A percentile compares a stretch with the other conserved stretches of the same genome.
Evolutionary conservation across 2,797 vertebrate genomes (phyloP).

Genomic region (Ctenopoma kingsleyae): DNA sequence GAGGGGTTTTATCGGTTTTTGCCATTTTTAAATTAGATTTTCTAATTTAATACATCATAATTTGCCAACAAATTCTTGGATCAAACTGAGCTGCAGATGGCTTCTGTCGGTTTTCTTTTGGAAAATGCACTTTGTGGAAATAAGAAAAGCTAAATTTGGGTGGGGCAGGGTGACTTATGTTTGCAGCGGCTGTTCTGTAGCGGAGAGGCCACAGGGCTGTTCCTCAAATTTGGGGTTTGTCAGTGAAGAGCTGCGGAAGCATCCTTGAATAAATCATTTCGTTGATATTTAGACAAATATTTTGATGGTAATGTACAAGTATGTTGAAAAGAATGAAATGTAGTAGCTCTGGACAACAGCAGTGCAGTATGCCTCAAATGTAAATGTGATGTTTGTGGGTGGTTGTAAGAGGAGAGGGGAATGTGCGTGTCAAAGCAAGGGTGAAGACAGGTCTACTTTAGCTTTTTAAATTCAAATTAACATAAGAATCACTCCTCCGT

Average conservation of each 20-base stretch:
- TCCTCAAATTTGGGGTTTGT: slow-evolving; percentile 36
- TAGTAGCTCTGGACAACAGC: slow-evolving; percentile 42
- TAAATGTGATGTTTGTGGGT: slow-evolving; percentile 29
- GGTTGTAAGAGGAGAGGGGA: background rate
- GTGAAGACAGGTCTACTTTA: slow-evolving; percentile 10
- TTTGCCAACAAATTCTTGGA: slow-evolving; percentile 53
- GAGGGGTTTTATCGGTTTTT: slow-evolving; percentile 6
- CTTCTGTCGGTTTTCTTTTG: slow-evolving; percentile 29
- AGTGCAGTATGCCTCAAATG: slow-evolving; percentile 30
- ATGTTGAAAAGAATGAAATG: slow-evolving; percentile 35
- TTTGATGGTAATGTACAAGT: slow-evolving; percentile 37
- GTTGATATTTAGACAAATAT: slow-evolving; percentile 38
- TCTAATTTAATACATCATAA: slow-evolving; percentile 32
- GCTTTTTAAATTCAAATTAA: slow-evolving; percentile 47
- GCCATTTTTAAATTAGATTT: slow-evolving; percentile 16
- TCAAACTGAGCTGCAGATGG: slow-evolving; percentile 27
- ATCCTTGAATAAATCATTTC: slow-evolving; percentile 31
- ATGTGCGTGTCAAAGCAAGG: background rate
- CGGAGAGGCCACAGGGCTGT: slow-evolving; percentile 17
- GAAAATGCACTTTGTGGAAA: slow-evolving; percentile 49
- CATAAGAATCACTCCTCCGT: slow-evolving; percentile 17
- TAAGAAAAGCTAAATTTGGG: slow-evolving; percentile 37
- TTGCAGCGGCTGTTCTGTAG: slow-evolving; percentile 18
- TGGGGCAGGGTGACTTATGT: slow-evolving; percentile 21
- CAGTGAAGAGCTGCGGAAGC: slow-evolving; percentile 29